Evolutionary conservation across 2,113 vertebrate species (phyloP), one percentile per base, ranked within the genome.

Genomic region (Rhadina sibilatrix): DNA sequence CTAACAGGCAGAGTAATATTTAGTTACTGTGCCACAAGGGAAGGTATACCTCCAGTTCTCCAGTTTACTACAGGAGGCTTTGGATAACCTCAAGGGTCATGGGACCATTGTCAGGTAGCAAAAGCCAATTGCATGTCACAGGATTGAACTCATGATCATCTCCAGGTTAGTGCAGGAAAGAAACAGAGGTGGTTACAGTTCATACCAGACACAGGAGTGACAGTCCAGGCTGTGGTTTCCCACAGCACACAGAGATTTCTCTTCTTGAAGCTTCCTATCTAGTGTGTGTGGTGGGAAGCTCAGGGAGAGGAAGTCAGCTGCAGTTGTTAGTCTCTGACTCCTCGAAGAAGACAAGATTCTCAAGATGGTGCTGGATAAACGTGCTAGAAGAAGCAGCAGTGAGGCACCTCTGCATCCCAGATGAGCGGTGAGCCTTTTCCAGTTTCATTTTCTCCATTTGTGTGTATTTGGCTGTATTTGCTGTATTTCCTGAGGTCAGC

Each of bases 141-240:
- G 30, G 63, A 46, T 84, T 82, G 57, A 82, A 56, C 15, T 84
- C 10, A 0, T 16, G 9, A 49, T 60, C 16, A 0, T 33, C 20
- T 77, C 31, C 40, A 46, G 18, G 42, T 64, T 37, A 31, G 20
- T 68, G 28, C 40, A 56, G 64, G 38, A 47, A 70, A 66, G 53
- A 54, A 69, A 38, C 8, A 50, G n/a, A 57, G 40, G 13, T 6
- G 1, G 8, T 50, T 63, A 23, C 19, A 31, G 44, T 20, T 88
- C 0, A 0, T 49, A 60, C 28, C 49, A 78, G 46, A 49, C 4
- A 10, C 9, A 33, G 19, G 30, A 87, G 35, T 3, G 9, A 30
- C 31, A 54, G 24, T 52, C 27, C 23, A 13, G 27, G 30, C 33
- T 49, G 3, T 27, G 20, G 56, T 30, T 79, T 84, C 61, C n/a